Evolutionary conservation across 2,888 invertebrate genomes (phyloP), one percentile per base, ranked within the genome.

Genomic region (Meteorus colon): DNA sequence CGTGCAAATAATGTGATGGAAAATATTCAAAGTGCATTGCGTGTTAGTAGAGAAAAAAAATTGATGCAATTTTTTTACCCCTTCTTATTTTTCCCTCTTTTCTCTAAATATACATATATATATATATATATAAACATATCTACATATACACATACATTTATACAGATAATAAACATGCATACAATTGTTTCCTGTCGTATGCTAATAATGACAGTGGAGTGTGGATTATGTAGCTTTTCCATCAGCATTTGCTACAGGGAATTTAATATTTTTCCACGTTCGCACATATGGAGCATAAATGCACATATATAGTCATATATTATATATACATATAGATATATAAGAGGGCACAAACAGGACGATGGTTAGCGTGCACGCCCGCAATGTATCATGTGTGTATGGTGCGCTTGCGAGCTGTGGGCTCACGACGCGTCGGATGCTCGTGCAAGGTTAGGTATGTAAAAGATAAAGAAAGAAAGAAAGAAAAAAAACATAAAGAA

Each of bases 371-470:
- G 86, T 86, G 86, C 81, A 80, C 81, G 78, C 81, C 80, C 79
- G 84, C 85, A 85, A 85, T 86, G 85, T 84, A 86, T 86, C 86
- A 85, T 83, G 85, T 78, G 75, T 75, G 48, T 72, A 51, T 59
- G 41, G 41, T 59, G 55, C 51, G 55, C 65, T 37, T 65, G 63
- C 37, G 69, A 65, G 48, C 24, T 19, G 75, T 80, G 82, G 83
- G 84, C 85, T 81, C 51, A 70, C 60, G 80, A 48, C 60, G 79
- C 79, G 81, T 81, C 79, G 81, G 79, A 80, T 79, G 75, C 81
- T 80, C 82, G 80, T 81, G 80, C 80, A 78, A 79, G 81, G 79
- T 78, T 29, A 34, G 63, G 77, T 48, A 48, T 48, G 16, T 48
- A 48, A 16, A 48, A 48, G n/a, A 48, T n/a, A 48, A 48, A 48